These are phyloP conservation scores for Rambutsinella grinnellia DNA, from an alignment of 2,888 invertebrate species.

Conservation along the genomic window DNA sequence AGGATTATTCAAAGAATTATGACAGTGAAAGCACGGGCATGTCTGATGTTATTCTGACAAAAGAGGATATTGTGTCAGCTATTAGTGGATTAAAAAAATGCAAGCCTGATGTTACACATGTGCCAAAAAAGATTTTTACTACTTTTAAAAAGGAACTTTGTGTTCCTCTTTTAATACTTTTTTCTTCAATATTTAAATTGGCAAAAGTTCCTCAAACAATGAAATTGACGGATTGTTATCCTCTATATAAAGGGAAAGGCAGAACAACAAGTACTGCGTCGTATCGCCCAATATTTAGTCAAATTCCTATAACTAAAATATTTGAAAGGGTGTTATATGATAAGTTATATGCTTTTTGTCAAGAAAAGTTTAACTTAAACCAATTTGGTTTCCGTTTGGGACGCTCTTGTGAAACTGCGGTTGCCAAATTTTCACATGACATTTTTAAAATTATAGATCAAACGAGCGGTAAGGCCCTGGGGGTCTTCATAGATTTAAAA, in stretches of 20 bases:
- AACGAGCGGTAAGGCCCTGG: constrained; percentile 1
- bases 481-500: constrained; percentile 8
- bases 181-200: background rate
- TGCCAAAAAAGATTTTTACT: background rate
- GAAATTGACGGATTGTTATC: background rate
- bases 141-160: background rate
- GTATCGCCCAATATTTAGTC: constrained; percentile 17
- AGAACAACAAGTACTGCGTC: background rate
- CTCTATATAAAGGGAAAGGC: constrained; percentile 20
- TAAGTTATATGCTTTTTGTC: background rate
- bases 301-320: constrained; percentile 7
- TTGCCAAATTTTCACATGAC: background rate
- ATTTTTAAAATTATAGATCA: constrained; percentile 1
- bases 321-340: constrained; percentile 11
- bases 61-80: background rate
- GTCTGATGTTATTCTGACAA: background rate
- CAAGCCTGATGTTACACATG: background rate
- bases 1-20: background rate
- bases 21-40: background rate
- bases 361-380: background rate
- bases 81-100: constrained; percentile 2
- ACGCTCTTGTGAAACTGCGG: constrained; percentile 1
- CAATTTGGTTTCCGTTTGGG: constrained; percentile 6
- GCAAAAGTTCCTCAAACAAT: background rate
- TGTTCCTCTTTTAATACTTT: background rate